Evolutionary conservation across 1,140 invertebrate genomes (phyloP), one percentile per base, ranked within the genome.

Genomic region (Eufriesea mexicana): DNA sequence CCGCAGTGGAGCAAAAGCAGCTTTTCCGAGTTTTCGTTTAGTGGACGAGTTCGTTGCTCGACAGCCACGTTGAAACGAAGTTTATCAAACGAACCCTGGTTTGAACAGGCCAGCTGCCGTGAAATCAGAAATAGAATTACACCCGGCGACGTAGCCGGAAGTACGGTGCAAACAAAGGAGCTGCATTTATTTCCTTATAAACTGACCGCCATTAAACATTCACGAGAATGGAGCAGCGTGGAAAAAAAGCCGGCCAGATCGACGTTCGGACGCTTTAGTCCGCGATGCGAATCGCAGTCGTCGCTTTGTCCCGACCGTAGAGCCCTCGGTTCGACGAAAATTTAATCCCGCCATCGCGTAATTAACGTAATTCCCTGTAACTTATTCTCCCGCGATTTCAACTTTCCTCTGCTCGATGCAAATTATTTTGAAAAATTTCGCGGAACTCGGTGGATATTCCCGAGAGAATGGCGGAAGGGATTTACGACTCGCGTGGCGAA

Each of bases 121-220:
- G 70, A 64, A 72, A 66, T 73, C 57, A 54, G 42, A 73, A 80
- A 73, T 62, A 73, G 79, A 64, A 79, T 79, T 72, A 59, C 25
- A 54, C 68, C 20, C 25, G 20, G 67, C 35, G 35, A 54, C 45
- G 59, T 16, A 54, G 45, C 57, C 59, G 68, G 25, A 70, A 67
- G 45, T 49, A 9, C 14, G 45, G 45, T 54, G 7, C 62, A 51
- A 77, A 77, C 61, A 66, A 54, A 54, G 23, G 47, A 42, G 61
- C 4, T 66, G 47, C 62, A 45, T 67, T 42, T 51, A 51, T n/a
- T 51, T 76, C 23, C 47, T 28, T 20, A 23, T 42, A 18, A 57
- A 42, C 8, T 8, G 20, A 14, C 12, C 25, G 61, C 7, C 25
- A 23, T 49, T 28, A 23, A 62, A 68, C 28, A 68, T 35, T 67